Evolutionary conservation across 64 coral and sea anemone species (phyloP), one percentile per base, ranked within the genome.

Genomic region (Montipora efflorescens): DNA sequence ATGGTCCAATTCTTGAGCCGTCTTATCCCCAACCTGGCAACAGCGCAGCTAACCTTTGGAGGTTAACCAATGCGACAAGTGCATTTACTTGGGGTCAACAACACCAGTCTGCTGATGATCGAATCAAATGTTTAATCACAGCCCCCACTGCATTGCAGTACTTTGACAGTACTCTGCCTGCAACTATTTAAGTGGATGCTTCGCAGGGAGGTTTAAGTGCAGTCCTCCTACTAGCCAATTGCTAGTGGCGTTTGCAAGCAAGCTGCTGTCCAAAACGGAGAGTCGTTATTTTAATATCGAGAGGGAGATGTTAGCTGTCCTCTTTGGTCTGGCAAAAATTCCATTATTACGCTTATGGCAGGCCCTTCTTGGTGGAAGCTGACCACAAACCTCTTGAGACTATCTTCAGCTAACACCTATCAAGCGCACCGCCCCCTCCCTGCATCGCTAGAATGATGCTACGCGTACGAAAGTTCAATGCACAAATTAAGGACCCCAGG

Each of bases 281-380:
- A 59, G 23, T 10, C 52, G 46, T 13, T 87, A 87, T 67, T 84
- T 81, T 7, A 84, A 85, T 23, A 92, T 76, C n/a, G 71, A 93
- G 68, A 74, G 72, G 25, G 81, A 87, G 59, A 85, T 87, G 73
- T 44, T 93, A 7, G 91, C 49, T 46, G 68, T 93, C 14, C 81
- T 93, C 23, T 78, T 77, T 78, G 91, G 91, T n/a, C 52, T 85
- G 25, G 69, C 77, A 52, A 87, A 87, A 93, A 87, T 87, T 93
- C 71, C 82, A 93, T 58, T 83, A 92, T 16, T 93, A 93, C 23
- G 71, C 49, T 9, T 93, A 87, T 77, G 82, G 82, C 59, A 74
- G 91, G 36, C 82, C 53, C 18, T 71, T 93, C 9, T 18, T 52
- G 7, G 81, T 86, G 20, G 50, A 36, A 36, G 1, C 36, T 36